Base-by-base conservation (phyloP, 2,113 vertebrate species). In the Chamaetylas fuelleborni region DNA sequence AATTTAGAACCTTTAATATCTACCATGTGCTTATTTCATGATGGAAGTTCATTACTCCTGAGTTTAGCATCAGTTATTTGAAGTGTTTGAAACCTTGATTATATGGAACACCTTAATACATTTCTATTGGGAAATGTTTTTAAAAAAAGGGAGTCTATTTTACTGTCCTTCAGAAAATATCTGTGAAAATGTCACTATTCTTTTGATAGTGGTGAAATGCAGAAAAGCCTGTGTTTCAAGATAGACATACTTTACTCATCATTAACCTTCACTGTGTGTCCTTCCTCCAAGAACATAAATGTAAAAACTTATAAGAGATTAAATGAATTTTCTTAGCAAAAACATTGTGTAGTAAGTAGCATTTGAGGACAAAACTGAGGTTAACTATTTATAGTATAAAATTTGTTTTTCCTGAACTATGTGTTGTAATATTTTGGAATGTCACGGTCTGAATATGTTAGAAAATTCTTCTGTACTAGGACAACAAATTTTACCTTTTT, bases 61-160 rank as follows among this genome's bases (percentile, higher is more conserved):
- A 77, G 57, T 73, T 80, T 38, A 24, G 22, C 11, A 3, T 70
- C 28, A 38, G 14, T 54, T 81, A 42, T 67, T 62, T 62, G 43
- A 67, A 33, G 24, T 33, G 14, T 77, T 67, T 83, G 54, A 81
- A 91, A 54, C 8, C 8, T 54, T 26, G 15, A 16, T 25, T 71
- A 3, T 20, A 14, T 38, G 47, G 45, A 88, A 22, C 57, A 60
- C 4, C 8, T 82, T 66, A 80, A 48, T 56, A 51, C 5, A 13
- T 86, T 83, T 86, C 26, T 67, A 22, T 71, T 34, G 40, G 40
- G 40, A 42, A 15, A 42, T 42, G 40, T 42, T 42, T 42, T 40
- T 42, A 6, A 15, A 7, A 19, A 11, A 1, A 5, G 2, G 4
- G 2, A 64, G 5, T 22, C 10, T 40, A 0, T 43, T 64, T 76